Conservation (phyloP, 1,140 invertebrate species). For the Zophobas morio region DNA sequence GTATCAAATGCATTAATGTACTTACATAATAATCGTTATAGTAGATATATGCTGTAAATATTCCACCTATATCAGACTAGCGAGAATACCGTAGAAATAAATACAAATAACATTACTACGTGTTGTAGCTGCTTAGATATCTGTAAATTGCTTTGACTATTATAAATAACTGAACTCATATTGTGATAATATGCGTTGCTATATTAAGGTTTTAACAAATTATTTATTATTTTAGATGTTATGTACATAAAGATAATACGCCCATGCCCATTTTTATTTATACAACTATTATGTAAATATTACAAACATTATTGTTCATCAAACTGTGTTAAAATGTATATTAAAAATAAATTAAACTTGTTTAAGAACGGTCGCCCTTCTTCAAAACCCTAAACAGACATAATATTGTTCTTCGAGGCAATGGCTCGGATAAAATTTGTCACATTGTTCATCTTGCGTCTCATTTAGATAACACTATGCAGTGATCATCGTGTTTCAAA, state of each 20-base stretch:
- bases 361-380: slow-evolving; percentile 4
- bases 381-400: background rate
- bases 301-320: slow-evolving; percentile 11
- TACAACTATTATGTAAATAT: background rate
- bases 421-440: slow-evolving; percentile 9
- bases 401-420: slow-evolving; percentile 1
- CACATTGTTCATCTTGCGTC: slow-evolving; percentile 26
- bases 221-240: slow-evolving; percentile 38
- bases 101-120: slow-evolving; percentile 15
- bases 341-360: slow-evolving; percentile 35
- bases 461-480: slow-evolving; percentile 24
- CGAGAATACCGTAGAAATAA: slow-evolving; percentile 11
- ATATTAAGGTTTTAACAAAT: slow-evolving; percentile 37
- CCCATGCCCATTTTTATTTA: slow-evolving; percentile 29
- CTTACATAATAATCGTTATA: slow-evolving; percentile 32
- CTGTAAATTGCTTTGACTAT: slow-evolving; percentile 49
- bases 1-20: slow-evolving; percentile 45
- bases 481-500: slow-evolving; percentile 11
- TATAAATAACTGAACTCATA: slow-evolving; percentile 59
- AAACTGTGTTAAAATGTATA: slow-evolving; percentile 43
- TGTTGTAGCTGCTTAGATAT: slow-evolving; percentile 42
- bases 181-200: slow-evolving; percentile 59
- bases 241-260: slow-evolving; percentile 27
- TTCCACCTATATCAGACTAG: slow-evolving; percentile 27
- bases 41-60: slow-evolving; percentile 27